Percentiles rank a stretch among this genome's conserved stretches.
Evolutionary conservation across 1,140 invertebrate species (phyloP).

Genomic region (Trinorchestia longiramus): DNA sequence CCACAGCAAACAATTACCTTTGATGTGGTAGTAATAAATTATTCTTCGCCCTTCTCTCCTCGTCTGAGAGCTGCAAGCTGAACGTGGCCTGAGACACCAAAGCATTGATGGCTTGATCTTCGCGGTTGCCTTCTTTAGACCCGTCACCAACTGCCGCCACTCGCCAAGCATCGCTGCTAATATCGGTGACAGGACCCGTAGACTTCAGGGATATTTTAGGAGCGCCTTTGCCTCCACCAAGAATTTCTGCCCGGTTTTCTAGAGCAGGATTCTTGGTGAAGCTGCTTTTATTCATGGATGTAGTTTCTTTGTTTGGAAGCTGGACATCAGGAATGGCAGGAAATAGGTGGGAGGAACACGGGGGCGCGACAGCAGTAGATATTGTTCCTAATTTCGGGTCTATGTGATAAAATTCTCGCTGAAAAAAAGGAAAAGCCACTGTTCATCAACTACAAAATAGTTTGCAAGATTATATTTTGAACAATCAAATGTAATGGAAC

Average conservation of each 20-base stretch:
- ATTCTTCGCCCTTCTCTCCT: slow-evolving; percentile 33
- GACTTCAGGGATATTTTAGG: slow-evolving; percentile 3
- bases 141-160: background rate
- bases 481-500: background rate
- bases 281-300: background rate
- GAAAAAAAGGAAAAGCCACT: background rate
- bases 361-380: background rate
- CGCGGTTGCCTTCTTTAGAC: background rate
- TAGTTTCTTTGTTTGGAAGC: background rate
- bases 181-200: background rate
- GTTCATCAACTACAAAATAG: background rate
- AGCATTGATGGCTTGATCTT: background rate
- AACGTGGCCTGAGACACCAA: background rate
- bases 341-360: background rate
- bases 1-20: background rate
- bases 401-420: slow-evolving; percentile 11
- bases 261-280: background rate
- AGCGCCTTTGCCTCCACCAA: background rate
- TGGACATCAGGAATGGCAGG: background rate
- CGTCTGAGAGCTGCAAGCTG: background rate
- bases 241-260: background rate
- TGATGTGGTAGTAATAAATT: slow-evolving; percentile 30
- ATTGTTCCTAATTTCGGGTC: background rate
- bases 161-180: background rate
- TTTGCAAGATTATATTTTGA: background rate